Conservation (phyloP, 2,113 vertebrate genomes). For the Gymnocephalus cernua region DNA sequence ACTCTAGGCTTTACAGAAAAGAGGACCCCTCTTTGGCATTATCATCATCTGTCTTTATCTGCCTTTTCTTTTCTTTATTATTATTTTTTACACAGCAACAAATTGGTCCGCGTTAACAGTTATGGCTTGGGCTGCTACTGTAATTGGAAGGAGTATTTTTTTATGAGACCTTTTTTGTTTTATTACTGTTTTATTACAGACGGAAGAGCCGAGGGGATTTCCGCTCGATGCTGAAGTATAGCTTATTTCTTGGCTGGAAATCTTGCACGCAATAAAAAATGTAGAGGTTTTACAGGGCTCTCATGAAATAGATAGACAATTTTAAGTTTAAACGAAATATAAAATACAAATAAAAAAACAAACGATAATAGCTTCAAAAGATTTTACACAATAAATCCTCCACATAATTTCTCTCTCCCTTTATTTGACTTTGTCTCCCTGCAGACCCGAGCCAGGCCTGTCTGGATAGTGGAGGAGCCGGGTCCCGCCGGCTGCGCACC, state of each 20-base stretch:
- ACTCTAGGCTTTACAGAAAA: constrained; percentile 2
- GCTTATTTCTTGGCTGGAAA: constrained; percentile 42
- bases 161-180: constrained; percentile 46
- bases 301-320: constrained; percentile 21
- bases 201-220: constrained; percentile 48
- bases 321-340: constrained; percentile 28
- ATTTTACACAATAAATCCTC: background rate
- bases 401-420: background rate
- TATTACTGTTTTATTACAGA: constrained; percentile 66
- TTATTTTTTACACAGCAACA: constrained; percentile 19
- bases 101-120: constrained; percentile 31
- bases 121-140: constrained; percentile 38
- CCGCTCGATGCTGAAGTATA: constrained; percentile 29
- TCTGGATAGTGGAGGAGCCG: constrained; percentile 84
- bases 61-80: constrained; percentile 11
- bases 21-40: constrained; percentile 23
- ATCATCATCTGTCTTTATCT: constrained; percentile 55
- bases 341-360: constrained; percentile 12
- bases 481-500: constrained; percentile 91
- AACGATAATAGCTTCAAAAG: background rate
- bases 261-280: constrained; percentile 49
- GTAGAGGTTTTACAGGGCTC: constrained; percentile 20
- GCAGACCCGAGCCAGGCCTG: constrained; percentile 84
- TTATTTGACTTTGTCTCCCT: constrained; percentile 9
- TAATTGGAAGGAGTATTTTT: constrained; percentile 58